These are phyloP conservation scores for Elymnias hypermnestra DNA, from an alignment of 1,140 invertebrate species.

Conservation along the genomic window DNA sequence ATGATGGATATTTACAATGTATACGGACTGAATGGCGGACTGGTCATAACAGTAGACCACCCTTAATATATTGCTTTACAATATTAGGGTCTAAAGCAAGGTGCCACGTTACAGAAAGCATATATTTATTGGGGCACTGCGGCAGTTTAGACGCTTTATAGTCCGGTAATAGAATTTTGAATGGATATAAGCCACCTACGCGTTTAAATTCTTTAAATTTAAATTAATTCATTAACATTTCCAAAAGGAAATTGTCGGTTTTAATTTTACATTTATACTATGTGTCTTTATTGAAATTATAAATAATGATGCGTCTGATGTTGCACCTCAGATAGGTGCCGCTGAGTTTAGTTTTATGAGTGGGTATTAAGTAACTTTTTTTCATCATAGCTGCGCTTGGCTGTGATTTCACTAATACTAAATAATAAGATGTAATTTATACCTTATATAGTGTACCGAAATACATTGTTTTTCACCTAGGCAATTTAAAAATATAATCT, in stretches of 20 bases:
- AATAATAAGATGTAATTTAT: no score
- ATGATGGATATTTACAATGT: conserved; percentile 52
- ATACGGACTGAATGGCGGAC: conserved; percentile 48
- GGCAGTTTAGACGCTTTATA: conserved; percentile 2
- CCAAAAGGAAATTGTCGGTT: background rate
- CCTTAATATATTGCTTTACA: conserved; percentile 24
- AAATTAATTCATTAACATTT: conserved; percentile 8
- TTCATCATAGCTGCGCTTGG: no score
- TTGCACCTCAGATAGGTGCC: no score
- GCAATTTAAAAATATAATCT: no score
- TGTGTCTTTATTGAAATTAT: no score
- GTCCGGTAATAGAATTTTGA: conserved; percentile 1
- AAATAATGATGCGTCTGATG: background rate
- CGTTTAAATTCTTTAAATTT: background rate
- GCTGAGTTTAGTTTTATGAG: no score
- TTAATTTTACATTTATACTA: conserved; percentile 1
- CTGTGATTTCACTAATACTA: no score
- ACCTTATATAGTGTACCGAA: no score
- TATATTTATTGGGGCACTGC: conserved; percentile 6
- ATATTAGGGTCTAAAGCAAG: background rate
- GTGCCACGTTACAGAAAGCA: conserved; percentile 2
- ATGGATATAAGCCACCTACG: conserved; percentile 6
- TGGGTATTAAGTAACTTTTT: no score
- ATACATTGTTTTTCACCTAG: no score
- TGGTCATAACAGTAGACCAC: conserved; percentile 57